These are phyloP conservation scores for Neolamprologus longior DNA, from an alignment of 2,113 vertebrate species.

Conservation along the genomic window DNA sequence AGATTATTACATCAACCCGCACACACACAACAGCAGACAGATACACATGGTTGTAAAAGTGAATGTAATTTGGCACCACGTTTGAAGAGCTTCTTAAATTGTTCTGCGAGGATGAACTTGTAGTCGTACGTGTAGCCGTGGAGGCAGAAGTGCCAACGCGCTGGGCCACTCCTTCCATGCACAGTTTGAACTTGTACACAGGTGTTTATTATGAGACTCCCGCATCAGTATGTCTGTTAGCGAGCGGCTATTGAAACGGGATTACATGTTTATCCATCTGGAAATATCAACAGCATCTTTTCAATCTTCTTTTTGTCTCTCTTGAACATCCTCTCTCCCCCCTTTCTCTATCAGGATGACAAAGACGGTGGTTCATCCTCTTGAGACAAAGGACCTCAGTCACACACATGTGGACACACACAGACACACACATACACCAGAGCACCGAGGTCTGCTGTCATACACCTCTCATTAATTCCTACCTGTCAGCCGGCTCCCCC, in stretches of 20 bases:
- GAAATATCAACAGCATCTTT: neutral
- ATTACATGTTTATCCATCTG: neutral
- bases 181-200: neutral
- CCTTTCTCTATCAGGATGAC: constrained; percentile 27
- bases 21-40: neutral
- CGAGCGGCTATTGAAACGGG: neutral
- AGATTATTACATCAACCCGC: constrained; percentile 63
- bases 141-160: neutral
- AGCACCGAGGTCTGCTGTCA: constrained; percentile 60
- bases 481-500: constrained; percentile 59
- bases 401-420: constrained; percentile 24
- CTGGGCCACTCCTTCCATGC: constrained; percentile 2
- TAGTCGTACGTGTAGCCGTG: constrained; percentile 5
- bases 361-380: constrained; percentile 57
- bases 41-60: constrained; percentile 9
- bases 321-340: neutral
- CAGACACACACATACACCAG: constrained; percentile 27
- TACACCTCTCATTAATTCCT: constrained; percentile 75
- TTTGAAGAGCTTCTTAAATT: constrained; percentile 51
- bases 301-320: constrained; percentile 11
- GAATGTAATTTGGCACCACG: constrained; percentile 51
- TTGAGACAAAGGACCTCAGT: constrained; percentile 64
- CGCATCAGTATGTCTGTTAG: neutral
- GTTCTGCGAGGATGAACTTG: constrained; percentile 22
- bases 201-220: constrained; percentile 11